Conservation (phyloP, 1,140 invertebrate genomes). For the Diachasmimorpha longicaudata region DNA sequence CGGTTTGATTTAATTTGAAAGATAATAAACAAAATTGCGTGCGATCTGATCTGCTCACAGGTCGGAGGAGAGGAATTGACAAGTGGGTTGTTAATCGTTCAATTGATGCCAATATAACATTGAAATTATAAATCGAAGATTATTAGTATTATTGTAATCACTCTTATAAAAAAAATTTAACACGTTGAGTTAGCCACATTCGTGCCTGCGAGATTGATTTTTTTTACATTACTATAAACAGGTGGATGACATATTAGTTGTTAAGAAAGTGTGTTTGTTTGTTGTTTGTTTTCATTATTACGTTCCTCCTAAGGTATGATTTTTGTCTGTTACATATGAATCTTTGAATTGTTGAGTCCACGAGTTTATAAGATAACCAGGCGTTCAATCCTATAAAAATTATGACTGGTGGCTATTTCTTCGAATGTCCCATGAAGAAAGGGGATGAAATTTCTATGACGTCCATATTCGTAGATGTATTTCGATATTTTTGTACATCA, state of each 20-base stretch:
- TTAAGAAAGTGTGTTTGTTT: constrained; percentile 2
- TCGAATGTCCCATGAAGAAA: neutral
- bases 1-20: too few species aligned
- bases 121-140: neutral
- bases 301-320: neutral
- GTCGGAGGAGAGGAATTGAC: neutral
- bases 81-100: neutral
- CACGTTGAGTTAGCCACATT: neutral
- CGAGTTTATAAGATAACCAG: neutral
- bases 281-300: constrained; percentile 3
- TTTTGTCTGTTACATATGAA: neutral
- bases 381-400: neutral
- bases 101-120: neutral
- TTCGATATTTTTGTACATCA: neutral
- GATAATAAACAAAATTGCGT: neutral
- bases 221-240: neutral
- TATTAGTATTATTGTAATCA: neutral
- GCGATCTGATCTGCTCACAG: neutral
- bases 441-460: neutral
- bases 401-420: neutral
- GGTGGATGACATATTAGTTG: neutral
- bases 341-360: neutral
- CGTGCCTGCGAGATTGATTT: neutral
- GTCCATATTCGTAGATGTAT: neutral
- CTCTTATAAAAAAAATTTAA: neutral